phyloP scores from a whole-genome alignment of 1,140 invertebrate species.

The Diachasma alloeum region DNA sequence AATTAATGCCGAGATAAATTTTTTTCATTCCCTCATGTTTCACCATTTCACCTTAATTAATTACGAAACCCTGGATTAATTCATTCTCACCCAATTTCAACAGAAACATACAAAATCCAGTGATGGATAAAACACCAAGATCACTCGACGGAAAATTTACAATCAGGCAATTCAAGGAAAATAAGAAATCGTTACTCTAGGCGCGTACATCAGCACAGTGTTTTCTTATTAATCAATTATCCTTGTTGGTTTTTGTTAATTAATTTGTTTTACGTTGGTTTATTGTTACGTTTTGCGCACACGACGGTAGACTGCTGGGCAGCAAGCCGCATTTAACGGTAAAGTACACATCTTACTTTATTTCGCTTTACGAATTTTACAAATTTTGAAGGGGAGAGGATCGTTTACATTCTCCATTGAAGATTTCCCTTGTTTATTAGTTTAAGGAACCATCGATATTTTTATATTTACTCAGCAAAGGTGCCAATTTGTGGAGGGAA shows the following conservation, averaged over 20 bases:
- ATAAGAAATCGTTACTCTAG: constrained; percentile 18
- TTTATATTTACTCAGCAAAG: constrained; percentile 54
- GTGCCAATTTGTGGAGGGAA: constrained; percentile 53
- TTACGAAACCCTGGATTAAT: background rate
- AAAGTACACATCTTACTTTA: constrained; percentile 44
- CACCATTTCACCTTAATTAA: too few relatives aligned
- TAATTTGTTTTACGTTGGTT: constrained; percentile 17
- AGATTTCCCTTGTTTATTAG: constrained; percentile 43
- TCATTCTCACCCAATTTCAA: too few relatives aligned
- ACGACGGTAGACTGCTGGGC: constrained; percentile 53
- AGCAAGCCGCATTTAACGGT: constrained; percentile 49
- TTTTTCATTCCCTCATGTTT: too few relatives aligned
- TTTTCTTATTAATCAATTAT: constrained; percentile 14
- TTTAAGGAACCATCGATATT: constrained; percentile 63
- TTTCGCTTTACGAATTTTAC: constrained; percentile 45
- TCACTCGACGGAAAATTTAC: constrained; percentile 19
- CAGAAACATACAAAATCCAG: too few relatives aligned
- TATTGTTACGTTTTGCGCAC: constrained; percentile 34
- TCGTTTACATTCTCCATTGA: constrained; percentile 40
- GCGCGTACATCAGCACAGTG: constrained; percentile 29
- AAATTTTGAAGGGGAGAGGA: constrained; percentile 42
- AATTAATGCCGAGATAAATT: too few relatives aligned
- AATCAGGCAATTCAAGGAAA: constrained; percentile 27
- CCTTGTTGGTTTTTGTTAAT: background rate
- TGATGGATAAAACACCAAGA: constrained; percentile 20